A percentile compares a stretch with the other conserved stretches of the same genome.
These are phyloP conservation scores for Benitochromis conjunctus DNA, from an alignment of 2,113 vertebrate genomes.

Conservation along the genomic window DNA sequence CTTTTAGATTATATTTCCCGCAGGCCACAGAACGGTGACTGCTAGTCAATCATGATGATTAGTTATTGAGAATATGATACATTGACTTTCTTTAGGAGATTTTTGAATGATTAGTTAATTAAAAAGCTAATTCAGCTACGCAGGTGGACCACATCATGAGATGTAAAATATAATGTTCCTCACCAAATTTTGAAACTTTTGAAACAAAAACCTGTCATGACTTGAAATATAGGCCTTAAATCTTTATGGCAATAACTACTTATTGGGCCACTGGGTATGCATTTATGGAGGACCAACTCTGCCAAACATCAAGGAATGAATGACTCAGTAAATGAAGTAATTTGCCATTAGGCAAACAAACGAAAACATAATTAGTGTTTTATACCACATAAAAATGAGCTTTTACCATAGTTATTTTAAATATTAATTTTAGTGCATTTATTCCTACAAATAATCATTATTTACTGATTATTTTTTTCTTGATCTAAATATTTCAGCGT, in stretches of 20 bases:
- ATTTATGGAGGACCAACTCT: background rate
- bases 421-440: background rate
- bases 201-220: background rate
- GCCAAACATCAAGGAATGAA: background rate
- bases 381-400: background rate
- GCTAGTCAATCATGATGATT: background rate
- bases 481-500: background rate
- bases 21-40: background rate
- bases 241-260: background rate
- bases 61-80: background rate
- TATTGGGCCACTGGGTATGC: background rate
- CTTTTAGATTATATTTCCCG: background rate
- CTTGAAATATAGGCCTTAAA: background rate
- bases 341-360: background rate
- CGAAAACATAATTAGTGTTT: background rate
- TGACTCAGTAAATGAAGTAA: background rate
- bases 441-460: background rate
- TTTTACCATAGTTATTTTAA: background rate
- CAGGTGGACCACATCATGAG: background rate
- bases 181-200: background rate
- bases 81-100: background rate
- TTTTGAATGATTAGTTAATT: fast-evolving
- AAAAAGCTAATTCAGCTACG: background rate
- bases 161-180: background rate
- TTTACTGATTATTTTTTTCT: background rate